Evolutionary conservation across 2,888 invertebrate genomes (phyloP), one percentile per base, ranked within the genome.

Genomic region (Eugnorisma glareosa): DNA sequence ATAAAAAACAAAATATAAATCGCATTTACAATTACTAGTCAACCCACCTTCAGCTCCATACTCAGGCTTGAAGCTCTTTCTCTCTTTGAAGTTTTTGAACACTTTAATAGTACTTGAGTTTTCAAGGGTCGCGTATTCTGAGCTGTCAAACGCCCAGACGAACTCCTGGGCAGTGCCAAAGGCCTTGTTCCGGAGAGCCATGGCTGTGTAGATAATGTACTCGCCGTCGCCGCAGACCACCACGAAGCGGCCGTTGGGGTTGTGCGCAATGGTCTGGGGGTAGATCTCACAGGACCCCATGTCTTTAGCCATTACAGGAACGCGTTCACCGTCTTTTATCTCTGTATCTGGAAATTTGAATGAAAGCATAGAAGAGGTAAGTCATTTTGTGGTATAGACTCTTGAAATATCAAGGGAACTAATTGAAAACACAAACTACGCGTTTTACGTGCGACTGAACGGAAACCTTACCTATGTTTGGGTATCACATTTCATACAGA

Each of bases 231-330:
- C 99, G 92, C 99, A 99, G 3, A 99, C 99, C 0, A 99, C 99
- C 8, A 97, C 97, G 86, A 98, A 98, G 45, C 99, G 98, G 28
- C 99, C 99, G 94, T 99, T 99, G 0, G 99, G 99, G 95, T 99
- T 99, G 94, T 99, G 99, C 45, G 99, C 98, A 84, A 99, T 99
- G 0, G 99, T 99, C 93, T 99, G 99, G 0, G 99, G 99, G 94
- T 99, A 99, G 83, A 99, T 99, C 95, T 99, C 99, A 93, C 99
- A 99, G 11, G 99, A 99, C 2, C 99, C 99, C 99, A 99, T 99
- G 92, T 99, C 99, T 94, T 99, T 99, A 0, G 99, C 98, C 5
- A 98, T 98, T 1, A 99, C 97, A 0, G 99, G 99, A 24, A 99
- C 97, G 2, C 99, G 97, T 94, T 99, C 99, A 0, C 99, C 99